Conservation (phyloP, 2,113 vertebrate genomes). For the Hirundichthys speculiger region DNA sequence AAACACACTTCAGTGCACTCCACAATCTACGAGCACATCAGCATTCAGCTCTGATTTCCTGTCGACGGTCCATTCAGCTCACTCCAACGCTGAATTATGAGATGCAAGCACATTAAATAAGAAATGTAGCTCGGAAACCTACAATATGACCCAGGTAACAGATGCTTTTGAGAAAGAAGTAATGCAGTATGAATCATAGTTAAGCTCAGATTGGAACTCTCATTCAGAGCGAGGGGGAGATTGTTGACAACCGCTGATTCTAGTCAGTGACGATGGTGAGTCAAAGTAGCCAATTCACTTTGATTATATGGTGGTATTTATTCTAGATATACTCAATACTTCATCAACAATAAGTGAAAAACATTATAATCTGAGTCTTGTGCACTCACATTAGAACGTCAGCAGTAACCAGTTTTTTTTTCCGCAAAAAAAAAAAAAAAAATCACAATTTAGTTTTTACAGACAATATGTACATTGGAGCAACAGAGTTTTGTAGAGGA, state of each 20-base stretch:
- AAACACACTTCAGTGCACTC: background rate
- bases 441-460: no score
- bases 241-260: background rate
- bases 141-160: background rate
- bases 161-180: background rate
- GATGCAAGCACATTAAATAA: background rate
- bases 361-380: background rate
- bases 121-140: background rate
- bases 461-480: no score
- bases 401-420: no score
- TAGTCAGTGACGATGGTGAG: background rate
- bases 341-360: constrained; percentile 1
- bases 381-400: no score
- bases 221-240: background rate
- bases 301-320: background rate
- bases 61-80: background rate
- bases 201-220: background rate
- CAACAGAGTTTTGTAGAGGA: no score
- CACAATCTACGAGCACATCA: background rate
- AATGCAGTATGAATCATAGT: constrained; percentile 4
- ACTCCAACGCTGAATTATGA: background rate
- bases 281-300: background rate
- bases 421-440: no score
- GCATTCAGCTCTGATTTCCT: constrained; percentile 8
- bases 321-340: background rate